Conservation (phyloP, 2,888 invertebrate species). For the Anoplius nigerrimus region DNA sequence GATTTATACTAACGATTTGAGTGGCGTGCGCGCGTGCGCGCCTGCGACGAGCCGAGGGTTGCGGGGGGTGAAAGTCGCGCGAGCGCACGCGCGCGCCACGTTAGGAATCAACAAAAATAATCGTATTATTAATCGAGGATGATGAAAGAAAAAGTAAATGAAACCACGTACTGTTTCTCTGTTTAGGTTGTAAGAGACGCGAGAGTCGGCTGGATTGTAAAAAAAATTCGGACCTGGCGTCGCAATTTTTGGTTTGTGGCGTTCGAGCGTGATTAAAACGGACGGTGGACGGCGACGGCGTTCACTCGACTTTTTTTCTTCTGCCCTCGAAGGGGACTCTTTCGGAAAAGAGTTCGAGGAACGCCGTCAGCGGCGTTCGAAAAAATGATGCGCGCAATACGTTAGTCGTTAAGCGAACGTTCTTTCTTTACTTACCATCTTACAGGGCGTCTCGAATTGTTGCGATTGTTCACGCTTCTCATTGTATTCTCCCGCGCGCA, state of each 20-base stretch:
- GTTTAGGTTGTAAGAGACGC: conserved; percentile 52
- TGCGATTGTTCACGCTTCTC: conserved; percentile 1
- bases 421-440: conserved; percentile 46
- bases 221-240: conserved; percentile 5
- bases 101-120: too few species aligned
- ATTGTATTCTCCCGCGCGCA: neutral
- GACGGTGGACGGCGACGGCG: conserved; percentile 23
- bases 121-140: neutral
- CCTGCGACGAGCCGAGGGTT: too few species aligned
- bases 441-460: conserved; percentile 28
- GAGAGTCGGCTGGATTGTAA: conserved; percentile 26
- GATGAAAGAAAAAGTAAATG: conserved; percentile 8
- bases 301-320: too few species aligned
- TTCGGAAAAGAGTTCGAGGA: neutral
- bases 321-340: too few species aligned
- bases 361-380: conserved; percentile 33
- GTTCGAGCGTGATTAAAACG: too few species aligned
- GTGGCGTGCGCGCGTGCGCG: conserved; percentile 47
- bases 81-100: too few species aligned
- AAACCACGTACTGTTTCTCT: conserved; percentile 49
- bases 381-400: conserved; percentile 40
- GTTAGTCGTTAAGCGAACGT: conserved; percentile 48
- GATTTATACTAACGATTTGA: conserved; percentile 66
- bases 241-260: conserved; percentile 5
- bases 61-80: too few species aligned